Evolutionary conservation across 2,888 invertebrate species (phyloP), one percentile per base, ranked within the genome.

Genomic region (Shargacucullia verbasci): DNA sequence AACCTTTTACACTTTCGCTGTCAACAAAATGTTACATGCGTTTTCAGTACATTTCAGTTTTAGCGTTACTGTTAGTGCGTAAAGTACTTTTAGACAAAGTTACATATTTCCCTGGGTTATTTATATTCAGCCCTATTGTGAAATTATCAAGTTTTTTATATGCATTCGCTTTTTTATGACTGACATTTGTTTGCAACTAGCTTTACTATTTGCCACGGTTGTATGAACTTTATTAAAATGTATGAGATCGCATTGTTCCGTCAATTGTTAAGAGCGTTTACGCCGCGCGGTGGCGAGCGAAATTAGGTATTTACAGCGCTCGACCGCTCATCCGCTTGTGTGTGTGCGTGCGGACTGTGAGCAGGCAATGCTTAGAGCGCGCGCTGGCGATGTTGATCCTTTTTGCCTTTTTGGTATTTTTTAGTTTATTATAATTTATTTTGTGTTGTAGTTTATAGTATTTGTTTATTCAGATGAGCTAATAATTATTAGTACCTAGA

Each of bases 161-260:
- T 39, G 11, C 13, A 54, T 45, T 45, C 37, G n/a, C n/a, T n/a
- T 31, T 67, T 63, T 54, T 46, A 59, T 52, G 63, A 72, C 47
- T 71, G 52, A 53, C 62, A 65, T 76, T 81, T 73, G 78, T 78
- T 72, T 67, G 71, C 68, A 73, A 74, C 68, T 73, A 72, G 74
- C 73, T 73, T 72, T 76, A 65, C 56, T 77, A 73, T 82, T 80
- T 80, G 75, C 76, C 76, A 82, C 80, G 80, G 76, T 75, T 69
- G 76, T 81, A 85, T 83, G 82, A 84, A 84, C 77, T 70, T 64
- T 75, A 84, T 85, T 85, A 82, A 84, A 83, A 86, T 85, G 83
- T 80, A 87, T 87, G 85, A 84, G 83, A 84, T 76, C 68, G 68
- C 81, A 85, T 88, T 87, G 86, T 88, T 84, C 76, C 60, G 62